phyloP scores from a whole-genome alignment of 2,888 invertebrate genomes.

The Mimas tiliae region DNA sequence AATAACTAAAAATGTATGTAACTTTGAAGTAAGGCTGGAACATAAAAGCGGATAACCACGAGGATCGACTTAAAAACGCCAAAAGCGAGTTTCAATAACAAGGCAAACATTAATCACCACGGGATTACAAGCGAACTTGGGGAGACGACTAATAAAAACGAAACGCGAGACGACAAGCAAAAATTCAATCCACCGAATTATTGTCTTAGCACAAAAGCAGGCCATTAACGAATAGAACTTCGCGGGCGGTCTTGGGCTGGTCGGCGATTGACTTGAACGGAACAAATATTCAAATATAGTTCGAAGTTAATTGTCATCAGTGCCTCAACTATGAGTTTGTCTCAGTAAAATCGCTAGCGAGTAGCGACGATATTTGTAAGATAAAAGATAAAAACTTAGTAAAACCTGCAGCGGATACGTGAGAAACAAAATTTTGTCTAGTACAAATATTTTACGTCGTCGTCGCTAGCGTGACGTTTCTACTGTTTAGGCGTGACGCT shows the following conservation, averaged over 20 bases:
- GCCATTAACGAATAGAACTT: slow-evolving; percentile 68
- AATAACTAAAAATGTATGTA: too few species aligned
- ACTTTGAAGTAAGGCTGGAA: slow-evolving; percentile 22
- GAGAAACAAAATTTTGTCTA: too few species aligned
- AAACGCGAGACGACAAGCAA: slow-evolving; percentile 63
- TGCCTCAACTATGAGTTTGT: too few species aligned
- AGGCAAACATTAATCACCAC: slow-evolving; percentile 65
- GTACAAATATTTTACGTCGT: too few species aligned
- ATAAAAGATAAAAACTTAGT: too few species aligned
- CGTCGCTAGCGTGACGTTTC: too few species aligned
- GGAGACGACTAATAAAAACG: slow-evolving; percentile 59
- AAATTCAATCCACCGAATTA: slow-evolving; percentile 66
- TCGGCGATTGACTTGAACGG: slow-evolving; percentile 21
- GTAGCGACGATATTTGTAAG: too few species aligned
- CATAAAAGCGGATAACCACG: slow-evolving; percentile 2
- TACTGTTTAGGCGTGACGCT: too few species aligned
- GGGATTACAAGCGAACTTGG: slow-evolving; percentile 58
- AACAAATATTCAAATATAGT: background rate
- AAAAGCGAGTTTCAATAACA: slow-evolving; percentile 44
- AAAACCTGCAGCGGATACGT: too few species aligned
- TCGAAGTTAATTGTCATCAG: too few species aligned
- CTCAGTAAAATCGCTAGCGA: too few species aligned
- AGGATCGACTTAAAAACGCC: slow-evolving; percentile 19
- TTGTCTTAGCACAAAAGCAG: slow-evolving; percentile 70
- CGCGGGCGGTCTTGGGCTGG: slow-evolving; percentile 63